Percentiles rank a stretch among this genome's conserved stretches.
Conservation (phyloP, 2,888 invertebrate genomes). For the Oscheius onirici region DNA sequence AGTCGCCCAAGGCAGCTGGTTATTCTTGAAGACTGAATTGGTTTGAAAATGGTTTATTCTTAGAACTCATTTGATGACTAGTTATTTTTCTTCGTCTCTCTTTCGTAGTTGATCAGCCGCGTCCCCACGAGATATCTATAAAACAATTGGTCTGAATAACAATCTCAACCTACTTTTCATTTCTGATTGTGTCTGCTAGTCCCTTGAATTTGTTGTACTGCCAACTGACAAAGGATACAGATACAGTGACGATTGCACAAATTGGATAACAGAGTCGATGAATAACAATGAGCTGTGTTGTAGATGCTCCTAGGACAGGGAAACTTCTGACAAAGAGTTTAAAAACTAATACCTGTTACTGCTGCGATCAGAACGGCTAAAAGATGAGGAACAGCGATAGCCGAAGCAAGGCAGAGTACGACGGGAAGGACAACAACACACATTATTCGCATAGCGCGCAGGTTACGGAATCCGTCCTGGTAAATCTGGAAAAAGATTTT, state of each 20-base stretch:
- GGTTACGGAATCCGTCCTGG: slow-evolving; percentile 89
- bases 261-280: slow-evolving; percentile 10
- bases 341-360: slow-evolving; percentile 67
- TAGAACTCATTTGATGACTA: slow-evolving; percentile 19
- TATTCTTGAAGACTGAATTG: too few relatives aligned
- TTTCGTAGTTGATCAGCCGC: slow-evolving; percentile 92
- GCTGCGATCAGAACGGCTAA: slow-evolving; percentile 79
- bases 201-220: slow-evolving; percentile 92
- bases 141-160: background rate
- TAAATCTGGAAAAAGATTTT: slow-evolving; percentile 77
- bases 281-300: slow-evolving; percentile 11
- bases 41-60: background rate
- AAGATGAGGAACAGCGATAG: slow-evolving; percentile 91
- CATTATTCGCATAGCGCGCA: slow-evolving; percentile 85
- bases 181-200: slow-evolving; percentile 96
- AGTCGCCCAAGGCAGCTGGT: too few relatives aligned
- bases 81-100: slow-evolving; percentile 22
- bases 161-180: slow-evolving; percentile 83
- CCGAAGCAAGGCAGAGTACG: slow-evolving; percentile 86
- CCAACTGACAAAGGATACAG: slow-evolving; percentile 73
- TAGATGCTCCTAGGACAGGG: slow-evolving; percentile 2
- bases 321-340: slow-evolving; percentile 3
- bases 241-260: background rate
- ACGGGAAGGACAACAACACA: slow-evolving; percentile 87
- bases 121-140: slow-evolving; percentile 87